phyloP scores from a whole-genome alignment of 2,113 vertebrate genomes.

The Perognathus longimembris region DNA sequence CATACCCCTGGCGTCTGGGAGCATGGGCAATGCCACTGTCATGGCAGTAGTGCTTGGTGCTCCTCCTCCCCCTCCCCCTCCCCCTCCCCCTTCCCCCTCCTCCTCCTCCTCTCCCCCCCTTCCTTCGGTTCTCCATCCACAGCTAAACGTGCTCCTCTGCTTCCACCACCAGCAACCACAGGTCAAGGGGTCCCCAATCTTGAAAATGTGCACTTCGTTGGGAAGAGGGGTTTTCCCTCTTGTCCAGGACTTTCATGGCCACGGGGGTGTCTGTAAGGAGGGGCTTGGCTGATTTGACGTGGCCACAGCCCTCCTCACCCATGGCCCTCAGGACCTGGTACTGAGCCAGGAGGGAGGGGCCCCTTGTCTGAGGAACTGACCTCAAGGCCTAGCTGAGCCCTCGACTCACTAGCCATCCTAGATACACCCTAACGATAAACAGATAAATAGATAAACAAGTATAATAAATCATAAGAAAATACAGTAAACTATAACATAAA shows the following conservation, averaged over 20 bases:
- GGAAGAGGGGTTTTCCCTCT: neutral
- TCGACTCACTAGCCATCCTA: neutral
- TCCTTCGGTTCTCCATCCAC: neutral
- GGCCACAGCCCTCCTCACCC: neutral
- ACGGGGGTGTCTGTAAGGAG: neutral
- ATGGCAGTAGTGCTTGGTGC: neutral
- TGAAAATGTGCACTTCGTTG: neutral
- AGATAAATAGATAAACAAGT: too few relatives aligned
- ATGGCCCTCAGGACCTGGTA: neutral
- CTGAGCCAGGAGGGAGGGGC: neutral
- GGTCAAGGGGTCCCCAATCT: neutral
- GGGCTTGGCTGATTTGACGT: neutral
- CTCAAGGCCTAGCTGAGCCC: accelerated
- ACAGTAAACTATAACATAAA: too few relatives aligned
- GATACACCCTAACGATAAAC: too few relatives aligned
- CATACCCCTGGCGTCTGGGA: too few relatives aligned
- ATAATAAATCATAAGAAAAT: too few relatives aligned
- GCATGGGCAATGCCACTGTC: accelerated
- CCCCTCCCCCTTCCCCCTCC: neutral
- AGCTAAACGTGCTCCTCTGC: neutral
- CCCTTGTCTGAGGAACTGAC: neutral
- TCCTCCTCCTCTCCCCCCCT: neutral
- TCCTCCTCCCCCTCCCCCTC: neutral
- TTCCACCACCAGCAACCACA: neutral
- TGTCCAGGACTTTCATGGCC: neutral